Percentiles rank a stretch among this genome's conserved stretches.
Conservation (phyloP, 2,888 invertebrate genomes). For the Noctua fimbriata region DNA sequence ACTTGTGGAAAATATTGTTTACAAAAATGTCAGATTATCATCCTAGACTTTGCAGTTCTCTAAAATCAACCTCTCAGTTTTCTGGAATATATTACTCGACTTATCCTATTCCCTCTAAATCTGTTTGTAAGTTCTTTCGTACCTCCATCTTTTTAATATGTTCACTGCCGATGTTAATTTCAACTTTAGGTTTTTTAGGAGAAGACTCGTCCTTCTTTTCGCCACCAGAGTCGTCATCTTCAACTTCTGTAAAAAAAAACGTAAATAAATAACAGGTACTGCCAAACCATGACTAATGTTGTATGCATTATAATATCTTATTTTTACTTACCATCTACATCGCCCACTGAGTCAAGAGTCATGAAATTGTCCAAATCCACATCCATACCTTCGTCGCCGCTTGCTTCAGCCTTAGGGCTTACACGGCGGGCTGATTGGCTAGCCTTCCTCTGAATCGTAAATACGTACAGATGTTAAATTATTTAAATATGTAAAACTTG, state of each 20-base stretch:
- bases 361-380: conserved; percentile 96
- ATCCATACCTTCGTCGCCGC: conserved; percentile 93
- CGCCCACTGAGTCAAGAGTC: conserved; percentile 97
- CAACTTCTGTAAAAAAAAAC: conserved; percentile 82
- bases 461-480: background rate
- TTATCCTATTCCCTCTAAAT: background rate
- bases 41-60: background rate
- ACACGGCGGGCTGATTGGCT: conserved; percentile 79
- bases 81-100: background rate
- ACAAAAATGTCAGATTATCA: background rate
- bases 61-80: background rate
- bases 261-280: background rate
- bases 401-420: conserved; percentile 91
- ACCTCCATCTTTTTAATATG: conserved; percentile 95
- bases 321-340: conserved; percentile 92
- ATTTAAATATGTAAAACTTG: background rate
- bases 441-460: conserved; percentile 79
- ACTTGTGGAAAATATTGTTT: background rate
- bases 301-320: background rate
- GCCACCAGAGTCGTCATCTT: conserved; percentile 90
- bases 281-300: background rate
- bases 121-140: conserved; percentile 31
- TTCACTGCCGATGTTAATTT: conserved; percentile 94
- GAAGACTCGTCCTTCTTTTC: conserved; percentile 90
- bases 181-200: conserved; percentile 91